Percentiles rank a stretch among this genome's conserved stretches.
These are phyloP conservation scores for Dendrolimus pini DNA, from an alignment of 2,888 invertebrate genomes.

Conservation along the genomic window DNA sequence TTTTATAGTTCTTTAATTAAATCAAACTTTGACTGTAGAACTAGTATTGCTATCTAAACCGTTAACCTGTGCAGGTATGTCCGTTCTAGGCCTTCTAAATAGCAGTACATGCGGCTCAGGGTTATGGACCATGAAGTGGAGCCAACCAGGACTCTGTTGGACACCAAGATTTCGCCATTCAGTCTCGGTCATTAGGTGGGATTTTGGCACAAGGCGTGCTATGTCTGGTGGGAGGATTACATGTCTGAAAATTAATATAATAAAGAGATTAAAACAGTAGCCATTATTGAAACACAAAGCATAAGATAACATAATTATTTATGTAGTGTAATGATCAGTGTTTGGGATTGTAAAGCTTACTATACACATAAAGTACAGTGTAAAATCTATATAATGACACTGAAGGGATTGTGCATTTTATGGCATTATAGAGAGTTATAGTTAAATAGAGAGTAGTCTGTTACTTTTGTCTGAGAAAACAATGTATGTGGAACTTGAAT, in stretches of 20 bases:
- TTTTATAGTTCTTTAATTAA: not conserved
- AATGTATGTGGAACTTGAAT: too few species aligned
- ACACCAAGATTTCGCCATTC: constrained; percentile 97
- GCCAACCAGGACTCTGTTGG: constrained; percentile 91
- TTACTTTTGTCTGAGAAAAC: too few species aligned
- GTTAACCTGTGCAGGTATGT: constrained; percentile 40
- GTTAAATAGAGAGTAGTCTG: too few species aligned
- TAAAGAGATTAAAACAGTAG: not conserved
- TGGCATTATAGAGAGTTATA: too few species aligned
- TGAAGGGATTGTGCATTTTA: too few species aligned
- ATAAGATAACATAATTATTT: not conserved
- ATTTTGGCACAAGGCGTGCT: constrained; percentile 89
- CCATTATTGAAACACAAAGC: not conserved
- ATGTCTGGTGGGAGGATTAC: constrained; percentile 92
- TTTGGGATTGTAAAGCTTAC: not conserved
- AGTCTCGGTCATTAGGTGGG: constrained; percentile 94
- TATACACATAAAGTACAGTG: too few species aligned
- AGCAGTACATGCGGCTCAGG: constrained; percentile 94
- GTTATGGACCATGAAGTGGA: constrained; percentile 93
- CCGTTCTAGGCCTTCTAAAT: constrained; percentile 80
- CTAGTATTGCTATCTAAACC: constrained; percentile 45
- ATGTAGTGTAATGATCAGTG: not conserved
- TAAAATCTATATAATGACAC: too few species aligned
- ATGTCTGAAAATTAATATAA: constrained; percentile 78
- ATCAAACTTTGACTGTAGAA: constrained; percentile 48